Evolutionary conservation across 2,113 vertebrate genomes (phyloP).

Genomic region (Cephalopholis sonnerati): DNA sequence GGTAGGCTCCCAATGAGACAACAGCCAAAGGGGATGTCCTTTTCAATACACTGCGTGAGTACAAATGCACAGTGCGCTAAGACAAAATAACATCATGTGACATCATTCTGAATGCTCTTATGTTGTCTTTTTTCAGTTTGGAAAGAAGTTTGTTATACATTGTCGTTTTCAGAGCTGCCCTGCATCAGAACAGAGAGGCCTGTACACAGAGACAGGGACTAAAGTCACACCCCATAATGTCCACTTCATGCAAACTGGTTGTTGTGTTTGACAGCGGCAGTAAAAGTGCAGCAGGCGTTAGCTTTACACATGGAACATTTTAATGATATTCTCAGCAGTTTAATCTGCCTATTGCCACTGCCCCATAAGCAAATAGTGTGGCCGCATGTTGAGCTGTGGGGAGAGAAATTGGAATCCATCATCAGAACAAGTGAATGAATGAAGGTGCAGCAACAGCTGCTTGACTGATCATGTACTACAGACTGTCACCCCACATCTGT

Average conservation of each 20-base stretch:
- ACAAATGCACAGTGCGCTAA: slow-evolving; percentile 30
- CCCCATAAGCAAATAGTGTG: slow-evolving; percentile 64
- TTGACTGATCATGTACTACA: slow-evolving; percentile 57
- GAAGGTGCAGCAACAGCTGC: slow-evolving; percentile 69
- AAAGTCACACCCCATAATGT: slow-evolving; percentile 16
- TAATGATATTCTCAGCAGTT: slow-evolving; percentile 58
- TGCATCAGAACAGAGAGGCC: slow-evolving; percentile 19
- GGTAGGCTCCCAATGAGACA: slow-evolving; percentile 78
- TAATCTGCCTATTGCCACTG: slow-evolving; percentile 68
- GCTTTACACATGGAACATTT: slow-evolving; percentile 16
- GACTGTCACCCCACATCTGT: slow-evolving; percentile 75
- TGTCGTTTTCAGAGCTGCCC: slow-evolving; percentile 1
- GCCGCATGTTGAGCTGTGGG: slow-evolving; percentile 34
- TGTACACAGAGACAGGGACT: slow-evolving; percentile 21
- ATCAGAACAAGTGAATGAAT: slow-evolving; percentile 67
- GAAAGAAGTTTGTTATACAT: slow-evolving; percentile 15
- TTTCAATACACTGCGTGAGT: slow-evolving; percentile 65
- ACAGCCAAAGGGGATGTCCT: slow-evolving; percentile 78
- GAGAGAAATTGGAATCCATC: slow-evolving; percentile 42
- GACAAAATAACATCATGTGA: slow-evolving; percentile 71
- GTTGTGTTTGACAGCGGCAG: slow-evolving; percentile 47
- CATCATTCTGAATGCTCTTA: slow-evolving; percentile 65
- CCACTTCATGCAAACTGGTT: slow-evolving; percentile 48
- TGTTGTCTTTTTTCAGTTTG: slow-evolving; percentile 34
- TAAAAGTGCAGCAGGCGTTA: slow-evolving; percentile 39